Conservation (phyloP, 1,140 invertebrate species). For the Heliconius nattereri region DNA sequence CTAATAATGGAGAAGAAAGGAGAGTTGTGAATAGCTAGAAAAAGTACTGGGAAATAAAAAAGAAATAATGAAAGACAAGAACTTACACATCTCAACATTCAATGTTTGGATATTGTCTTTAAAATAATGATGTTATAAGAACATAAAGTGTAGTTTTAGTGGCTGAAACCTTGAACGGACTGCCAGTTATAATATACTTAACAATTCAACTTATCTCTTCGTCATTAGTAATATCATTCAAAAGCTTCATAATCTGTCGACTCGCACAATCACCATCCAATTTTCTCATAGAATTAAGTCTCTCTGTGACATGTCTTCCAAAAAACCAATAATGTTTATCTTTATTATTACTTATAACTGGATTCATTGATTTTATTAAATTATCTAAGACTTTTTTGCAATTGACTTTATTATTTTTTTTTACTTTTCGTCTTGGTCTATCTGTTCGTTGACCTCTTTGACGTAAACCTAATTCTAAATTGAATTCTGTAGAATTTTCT, state of each 20-base stretch:
- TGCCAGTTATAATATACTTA: background rate
- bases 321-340: slow-evolving; percentile 65
- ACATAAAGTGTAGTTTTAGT: too few relatives aligned
- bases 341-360: slow-evolving; percentile 33
- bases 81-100: too few relatives aligned
- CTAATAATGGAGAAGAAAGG: too few relatives aligned
- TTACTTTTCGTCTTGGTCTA: slow-evolving; percentile 48
- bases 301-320: slow-evolving; percentile 61
- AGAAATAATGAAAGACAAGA: too few relatives aligned
- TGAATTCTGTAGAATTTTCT: slow-evolving; percentile 40
- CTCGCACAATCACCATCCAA: slow-evolving; percentile 58
- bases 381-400: slow-evolving; percentile 64
- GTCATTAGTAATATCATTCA: slow-evolving; percentile 34
- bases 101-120: too few relatives aligned
- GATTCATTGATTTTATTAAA: slow-evolving; percentile 58
- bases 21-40: too few relatives aligned
- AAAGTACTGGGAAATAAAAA: too few relatives aligned
- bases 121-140: too few relatives aligned
- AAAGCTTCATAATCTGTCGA: slow-evolving; percentile 52
- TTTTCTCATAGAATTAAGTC: slow-evolving; percentile 62
- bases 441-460: slow-evolving; percentile 60
- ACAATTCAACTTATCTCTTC: background rate
- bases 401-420: slow-evolving; percentile 41
- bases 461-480: slow-evolving; percentile 48
- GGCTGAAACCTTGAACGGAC: too few relatives aligned